Base-by-base conservation (phyloP, 1,140 invertebrate species). In the Phocides pigmalion region DNA sequence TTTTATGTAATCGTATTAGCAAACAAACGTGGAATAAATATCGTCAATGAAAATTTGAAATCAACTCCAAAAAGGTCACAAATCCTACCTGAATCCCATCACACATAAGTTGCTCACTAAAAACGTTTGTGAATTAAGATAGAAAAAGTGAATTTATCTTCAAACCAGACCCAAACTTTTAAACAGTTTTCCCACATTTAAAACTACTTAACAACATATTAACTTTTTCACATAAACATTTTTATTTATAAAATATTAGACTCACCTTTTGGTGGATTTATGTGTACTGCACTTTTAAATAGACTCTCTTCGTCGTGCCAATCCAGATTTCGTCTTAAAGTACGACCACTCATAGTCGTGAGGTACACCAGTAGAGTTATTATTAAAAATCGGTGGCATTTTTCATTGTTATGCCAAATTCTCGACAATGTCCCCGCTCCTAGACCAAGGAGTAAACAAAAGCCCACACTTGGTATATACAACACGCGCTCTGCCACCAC, bases 261-360 rank as follows among this genome's bases (percentile, higher is more conserved):
- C 93, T 94, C 92, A 99, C 98, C 97, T 97, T 99, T 99, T n/a
- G 98, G 97, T 59, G 98, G 98, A 92, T 99, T 99, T 70, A 99
- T 95, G 50, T 94, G 88, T 49, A 99, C 94, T 5, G 98, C 98
- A 39, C 98, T 97, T 72, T 95, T 93, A 89, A 99, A 99, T 0
- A 99, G 93, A 66, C 95, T 96, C 91, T 99, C 98, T 90, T 99
- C 98, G 67, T 97, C 95, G 54, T 93, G 91, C 98, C 98, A 99
- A 84, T 99, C 98, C 47, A 93, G 87, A 86, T 99, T 99, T 64
- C 98, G 92, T 17, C 93, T 79, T 64, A 98, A 81, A 0, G 98
- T 99, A 66, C 95, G 93, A 0, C 94, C 93, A 69, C 96, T 95
- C 77, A 97, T 94, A 5, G 94, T 93, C 4, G 97, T 81, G 20